Evolutionary conservation across 2,888 invertebrate genomes (phyloP).

Genomic region (Apamea crenata): DNA sequence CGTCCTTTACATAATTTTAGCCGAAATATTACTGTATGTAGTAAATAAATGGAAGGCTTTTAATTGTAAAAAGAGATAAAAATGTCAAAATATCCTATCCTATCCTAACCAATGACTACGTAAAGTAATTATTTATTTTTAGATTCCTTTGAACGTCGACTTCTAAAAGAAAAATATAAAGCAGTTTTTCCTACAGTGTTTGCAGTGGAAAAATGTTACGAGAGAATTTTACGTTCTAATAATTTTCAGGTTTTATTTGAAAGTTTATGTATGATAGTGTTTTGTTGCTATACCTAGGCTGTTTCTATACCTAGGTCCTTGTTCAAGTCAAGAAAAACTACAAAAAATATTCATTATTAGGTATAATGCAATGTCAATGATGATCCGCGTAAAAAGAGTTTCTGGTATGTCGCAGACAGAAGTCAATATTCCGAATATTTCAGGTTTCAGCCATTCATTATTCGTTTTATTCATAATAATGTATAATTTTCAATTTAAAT

Average conservation of each 20-base stretch:
- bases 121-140: slow-evolving; percentile 13
- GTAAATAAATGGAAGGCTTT: not conserved
- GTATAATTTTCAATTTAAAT: too few relatives aligned
- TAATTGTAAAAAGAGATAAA: not conserved
- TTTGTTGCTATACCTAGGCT: too few relatives aligned
- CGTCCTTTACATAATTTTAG: not conserved
- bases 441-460: not conserved
- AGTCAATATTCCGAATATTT: not conserved
- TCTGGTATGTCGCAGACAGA: not conserved
- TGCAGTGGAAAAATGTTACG: not conserved
- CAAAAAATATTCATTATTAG: not conserved
- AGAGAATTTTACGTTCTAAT: not conserved
- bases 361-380: not conserved
- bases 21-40: not conserved
- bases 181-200: not conserved
- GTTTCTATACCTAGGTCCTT: too few relatives aligned
- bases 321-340: too few relatives aligned
- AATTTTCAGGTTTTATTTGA: not conserved
- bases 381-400: not conserved
- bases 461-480: not conserved
- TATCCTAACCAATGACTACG: not conserved
- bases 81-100: too few relatives aligned
- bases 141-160: not conserved
- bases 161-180: slow-evolving; percentile 1
- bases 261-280: not conserved